Conservation (phyloP, 2,797 vertebrate species). For the Florisuga fusca region DNA sequence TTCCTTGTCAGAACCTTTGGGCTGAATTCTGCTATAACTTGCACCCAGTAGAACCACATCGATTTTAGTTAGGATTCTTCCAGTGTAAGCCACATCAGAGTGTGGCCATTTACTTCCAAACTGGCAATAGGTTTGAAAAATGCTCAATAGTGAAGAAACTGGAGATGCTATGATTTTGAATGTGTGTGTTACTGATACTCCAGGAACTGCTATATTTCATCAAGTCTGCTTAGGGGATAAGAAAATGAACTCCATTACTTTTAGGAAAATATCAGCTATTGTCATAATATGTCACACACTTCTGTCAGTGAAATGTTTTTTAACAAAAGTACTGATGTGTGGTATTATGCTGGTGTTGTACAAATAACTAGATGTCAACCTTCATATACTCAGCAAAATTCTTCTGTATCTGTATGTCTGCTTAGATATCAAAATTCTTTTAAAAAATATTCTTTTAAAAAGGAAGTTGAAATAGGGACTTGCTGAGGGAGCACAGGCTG, state of each 20-base stretch:
- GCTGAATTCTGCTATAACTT: background rate
- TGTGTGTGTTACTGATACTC: slow-evolving; percentile 17
- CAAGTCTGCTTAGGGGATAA: slow-evolving; percentile 12
- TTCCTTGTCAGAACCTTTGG: slow-evolving; percentile 38
- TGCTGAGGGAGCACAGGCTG: background rate
- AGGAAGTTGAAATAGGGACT: background rate
- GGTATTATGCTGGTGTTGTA: slow-evolving; percentile 36
- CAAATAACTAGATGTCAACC: slow-evolving; percentile 49
- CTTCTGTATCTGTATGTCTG: background rate
- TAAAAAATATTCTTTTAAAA: background rate
- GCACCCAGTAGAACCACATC: background rate
- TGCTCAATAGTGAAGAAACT: background rate
- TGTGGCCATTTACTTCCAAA: background rate
- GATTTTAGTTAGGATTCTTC: background rate
- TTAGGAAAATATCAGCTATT: slow-evolving; percentile 40
- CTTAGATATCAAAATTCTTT: background rate
- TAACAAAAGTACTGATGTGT: slow-evolving; percentile 52
- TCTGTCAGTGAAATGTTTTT: slow-evolving; percentile 37
- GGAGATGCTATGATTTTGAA: background rate
- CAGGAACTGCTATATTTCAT: slow-evolving; percentile 43
- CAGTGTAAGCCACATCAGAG: background rate
- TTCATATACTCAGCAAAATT: slow-evolving; percentile 10
- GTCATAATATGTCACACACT: background rate
- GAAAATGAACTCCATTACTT: slow-evolving; percentile 43
- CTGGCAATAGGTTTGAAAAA: background rate